Evolutionary conservation across 2,888 invertebrate genomes (phyloP), one percentile per base, ranked within the genome.

Genomic region (Aspidiotus destructor): DNA sequence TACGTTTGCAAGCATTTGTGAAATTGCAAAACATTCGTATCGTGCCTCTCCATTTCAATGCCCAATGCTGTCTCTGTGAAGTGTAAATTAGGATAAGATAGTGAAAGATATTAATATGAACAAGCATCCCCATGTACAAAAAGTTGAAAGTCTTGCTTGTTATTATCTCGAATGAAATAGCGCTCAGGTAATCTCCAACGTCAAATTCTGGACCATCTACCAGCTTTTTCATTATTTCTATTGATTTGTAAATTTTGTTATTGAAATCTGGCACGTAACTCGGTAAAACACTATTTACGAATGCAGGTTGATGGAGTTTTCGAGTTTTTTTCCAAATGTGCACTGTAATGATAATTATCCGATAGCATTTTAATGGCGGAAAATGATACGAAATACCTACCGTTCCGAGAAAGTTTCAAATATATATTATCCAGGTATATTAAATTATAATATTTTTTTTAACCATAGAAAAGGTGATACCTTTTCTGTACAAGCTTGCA

Each of bases 321-420:
- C 64, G 41, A 15, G 54, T 64, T 9, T 64, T 53, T 55, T 64
- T 64, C 64, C 64, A 64, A 6, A 64, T n/a, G n/a, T n/a, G n/a
- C n/a, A n/a, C n/a, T n/a, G n/a, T n/a, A n/a, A n/a, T n/a, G n/a
- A n/a, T n/a, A n/a, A n/a, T n/a, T n/a, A n/a, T n/a, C n/a, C n/a
- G n/a, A n/a, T n/a, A n/a, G n/a, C n/a, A n/a, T n/a, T n/a, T n/a
- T n/a, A n/a, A n/a, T n/a, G n/a, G n/a, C n/a, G n/a, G n/a, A n/a
- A n/a, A n/a, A n/a, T n/a, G n/a, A n/a, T n/a, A n/a, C n/a, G n/a
- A n/a, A n/a, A n/a, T n/a, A n/a, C n/a, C n/a, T n/a, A n/a, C n/a
- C n/a, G n/a, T n/a, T n/a, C n/a, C n/a, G n/a, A n/a, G n/a, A n/a
- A n/a, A n/a, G n/a, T n/a, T n/a, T n/a, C n/a, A n/a, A n/a, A n/a